phyloP scores from a whole-genome alignment of 2,888 invertebrate species.

The Leptodirus hochenwartii region DNA sequence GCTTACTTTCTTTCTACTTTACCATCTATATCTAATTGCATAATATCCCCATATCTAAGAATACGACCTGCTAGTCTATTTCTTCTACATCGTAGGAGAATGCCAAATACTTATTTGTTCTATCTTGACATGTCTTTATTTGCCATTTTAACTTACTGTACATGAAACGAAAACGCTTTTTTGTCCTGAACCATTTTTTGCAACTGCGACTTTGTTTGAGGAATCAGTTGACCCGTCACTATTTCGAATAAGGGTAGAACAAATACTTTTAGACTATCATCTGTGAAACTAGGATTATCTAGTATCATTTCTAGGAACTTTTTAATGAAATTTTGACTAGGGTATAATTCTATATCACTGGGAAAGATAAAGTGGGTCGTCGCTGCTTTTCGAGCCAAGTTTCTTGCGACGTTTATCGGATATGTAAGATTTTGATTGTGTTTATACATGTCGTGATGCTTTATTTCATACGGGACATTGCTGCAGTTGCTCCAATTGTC shows the following conservation, averaged over 20 bases:
- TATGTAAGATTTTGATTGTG: constrained; percentile 50
- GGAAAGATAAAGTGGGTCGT: constrained; percentile 68
- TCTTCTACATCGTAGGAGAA: too few relatives aligned
- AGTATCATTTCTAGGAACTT: constrained; percentile 45
- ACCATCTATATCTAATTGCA: too few relatives aligned
- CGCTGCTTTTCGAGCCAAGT: constrained; percentile 67
- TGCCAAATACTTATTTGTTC: too few relatives aligned
- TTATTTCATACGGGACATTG: not conserved
- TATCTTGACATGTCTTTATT: too few relatives aligned
- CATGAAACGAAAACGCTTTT: constrained; percentile 18
- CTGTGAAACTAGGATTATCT: constrained; percentile 6
- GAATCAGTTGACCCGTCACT: constrained; percentile 10
- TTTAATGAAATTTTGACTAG: constrained; percentile 61
- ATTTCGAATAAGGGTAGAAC: constrained; percentile 20
- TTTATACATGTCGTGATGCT: constrained; percentile 8
- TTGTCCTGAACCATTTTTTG: constrained; percentile 15
- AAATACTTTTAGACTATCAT: constrained; percentile 13
- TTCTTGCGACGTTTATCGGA: constrained; percentile 79
- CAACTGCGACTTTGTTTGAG: constrained; percentile 17
- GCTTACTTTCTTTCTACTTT: too few relatives aligned
- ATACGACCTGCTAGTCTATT: too few relatives aligned
- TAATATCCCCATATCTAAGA: too few relatives aligned
- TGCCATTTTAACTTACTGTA: too few relatives aligned
- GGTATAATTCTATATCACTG: constrained; percentile 82
- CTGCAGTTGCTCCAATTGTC: too few relatives aligned